Conservation (phyloP, 2,888 invertebrate genomes). For the Rhamnusium bicolor region DNA sequence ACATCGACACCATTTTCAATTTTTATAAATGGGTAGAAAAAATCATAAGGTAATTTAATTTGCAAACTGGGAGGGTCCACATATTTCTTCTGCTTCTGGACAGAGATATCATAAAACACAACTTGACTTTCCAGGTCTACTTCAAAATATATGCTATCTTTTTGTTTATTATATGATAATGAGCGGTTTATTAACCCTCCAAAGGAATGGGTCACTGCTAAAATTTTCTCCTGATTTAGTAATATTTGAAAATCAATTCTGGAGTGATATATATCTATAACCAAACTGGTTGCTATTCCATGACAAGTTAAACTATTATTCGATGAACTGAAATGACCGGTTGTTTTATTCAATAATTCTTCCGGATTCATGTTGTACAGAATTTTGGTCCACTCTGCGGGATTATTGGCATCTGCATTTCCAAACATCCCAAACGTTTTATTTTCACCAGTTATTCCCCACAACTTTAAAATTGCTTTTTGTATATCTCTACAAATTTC, state of each 20-base stretch:
- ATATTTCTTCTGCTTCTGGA: slow-evolving; percentile 69
- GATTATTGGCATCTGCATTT: slow-evolving; percentile 69
- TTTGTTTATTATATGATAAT: slow-evolving; percentile 42
- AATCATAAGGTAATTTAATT: slow-evolving; percentile 75
- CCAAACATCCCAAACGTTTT: slow-evolving; percentile 71
- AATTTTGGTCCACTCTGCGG: slow-evolving; percentile 72
- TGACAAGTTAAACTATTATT: slow-evolving; percentile 64
- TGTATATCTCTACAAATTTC: slow-evolving; percentile 64
- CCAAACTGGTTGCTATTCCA: slow-evolving; percentile 65
- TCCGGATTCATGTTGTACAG: slow-evolving; percentile 66
- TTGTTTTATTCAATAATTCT: slow-evolving; percentile 56
- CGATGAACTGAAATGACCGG: slow-evolving; percentile 64
- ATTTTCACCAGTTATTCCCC: slow-evolving; percentile 60
- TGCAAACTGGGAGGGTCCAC: slow-evolving; percentile 75
- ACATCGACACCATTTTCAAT: slow-evolving; percentile 53
- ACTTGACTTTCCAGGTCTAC: slow-evolving; percentile 59
- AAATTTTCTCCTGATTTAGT: slow-evolving; percentile 66
- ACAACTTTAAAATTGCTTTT: slow-evolving; percentile 59
- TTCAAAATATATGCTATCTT: slow-evolving; percentile 46
- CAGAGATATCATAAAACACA: slow-evolving; percentile 72
- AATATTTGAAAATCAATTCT: slow-evolving; percentile 63
- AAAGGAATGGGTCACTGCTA: slow-evolving; percentile 61
- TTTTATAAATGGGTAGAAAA: slow-evolving; percentile 76
- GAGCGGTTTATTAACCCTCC: slow-evolving; percentile 44
- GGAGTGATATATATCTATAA: slow-evolving; percentile 71